Evolutionary conservation across 2,797 vertebrate genomes (phyloP).

Genomic region (Gymnoscopelus microlampas): DNA sequence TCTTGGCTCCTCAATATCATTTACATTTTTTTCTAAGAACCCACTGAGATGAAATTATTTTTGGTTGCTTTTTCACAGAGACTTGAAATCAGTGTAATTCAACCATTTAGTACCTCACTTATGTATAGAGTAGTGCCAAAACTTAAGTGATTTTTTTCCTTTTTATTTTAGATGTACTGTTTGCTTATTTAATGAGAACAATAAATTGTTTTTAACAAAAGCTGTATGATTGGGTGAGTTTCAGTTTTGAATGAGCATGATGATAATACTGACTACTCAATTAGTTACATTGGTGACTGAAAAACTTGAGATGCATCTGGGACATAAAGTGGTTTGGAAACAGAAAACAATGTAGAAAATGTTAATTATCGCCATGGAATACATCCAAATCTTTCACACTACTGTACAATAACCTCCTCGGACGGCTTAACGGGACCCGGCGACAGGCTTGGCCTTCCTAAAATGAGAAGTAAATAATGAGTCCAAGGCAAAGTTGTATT

Average conservation of each 20-base stretch:
- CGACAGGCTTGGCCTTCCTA: too few relatives aligned
- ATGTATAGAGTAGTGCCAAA: conserved; percentile 93
- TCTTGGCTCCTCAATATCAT: conserved; percentile 26
- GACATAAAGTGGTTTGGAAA: too few relatives aligned
- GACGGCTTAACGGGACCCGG: too few relatives aligned
- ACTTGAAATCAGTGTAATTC: conserved; percentile 68
- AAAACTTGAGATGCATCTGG: too few relatives aligned
- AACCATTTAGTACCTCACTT: conserved; percentile 80
- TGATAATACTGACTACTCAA: not conserved
- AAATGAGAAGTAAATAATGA: too few relatives aligned
- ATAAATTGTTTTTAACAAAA: conserved; percentile 91
- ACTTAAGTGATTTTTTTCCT: conserved; percentile 71
- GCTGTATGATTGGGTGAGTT: conserved; percentile 1
- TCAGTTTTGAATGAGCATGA: not conserved
- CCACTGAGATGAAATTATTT: conserved; percentile 32
- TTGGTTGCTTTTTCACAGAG: conserved; percentile 55
- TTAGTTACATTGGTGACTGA: too few relatives aligned
- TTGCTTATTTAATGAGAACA: conserved; percentile 83
- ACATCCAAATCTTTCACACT: too few relatives aligned
- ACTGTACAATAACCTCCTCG: too few relatives aligned
- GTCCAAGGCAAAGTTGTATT: too few relatives aligned
- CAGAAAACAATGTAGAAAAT: too few relatives aligned
- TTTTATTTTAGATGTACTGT: conserved; percentile 83
- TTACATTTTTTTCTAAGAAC: conserved; percentile 47
- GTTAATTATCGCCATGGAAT: too few relatives aligned